Base-by-base conservation (phyloP, 37 sponge, comb jelly and placozoan species). In the Axinella damicornis region DNA sequence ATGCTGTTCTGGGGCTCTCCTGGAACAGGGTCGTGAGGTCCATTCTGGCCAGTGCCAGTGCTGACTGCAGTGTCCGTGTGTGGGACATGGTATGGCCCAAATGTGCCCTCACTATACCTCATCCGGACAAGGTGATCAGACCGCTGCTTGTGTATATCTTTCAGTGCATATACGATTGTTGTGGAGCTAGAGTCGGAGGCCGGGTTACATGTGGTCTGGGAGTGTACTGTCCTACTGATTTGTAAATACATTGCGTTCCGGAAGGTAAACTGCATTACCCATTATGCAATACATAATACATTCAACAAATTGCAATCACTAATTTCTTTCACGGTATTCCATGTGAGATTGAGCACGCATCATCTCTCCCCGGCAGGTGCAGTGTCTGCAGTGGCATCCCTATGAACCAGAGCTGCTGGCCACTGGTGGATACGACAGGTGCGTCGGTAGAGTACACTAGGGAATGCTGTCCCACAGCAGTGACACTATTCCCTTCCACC, bases 11-110 rank as follows among this genome's bases (percentile, higher is more conserved):
- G 88, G 72, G 87, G 25, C 83, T 99, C 13, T 76, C 97, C 19
- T 99, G 99, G 99, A 99, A 93, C 65, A 86, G 53, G 61, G 14
- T 36, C 2, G 82, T 90, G 20, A 85, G 96, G 71, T 93, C 81
- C 39, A 41, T 96, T 18, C 77, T 99, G 15, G 99, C 99, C 69
- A 95, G 94, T 83, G 97, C 88, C 31, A 89, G 94, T 85, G 97
- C 99, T 65, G 99, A 99, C 72, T 54, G 73, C 65, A 87, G 81
- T 57, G 95, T 95, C 31, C 63, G 77, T 17, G 74, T 99, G 55
- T 99, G 99, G 99, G 97, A 99, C 70, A 61, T 97, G 76, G 27
- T 69, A 16, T 74, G 69, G 54, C 75, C 80, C 28, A 86, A 80
- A 37, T 69, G 76, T 73, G 61, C 89, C 17, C 81, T 87, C 32